Base-by-base conservation (phyloP, 2,888 invertebrate species). In the Prenolepis imparis region DNA sequence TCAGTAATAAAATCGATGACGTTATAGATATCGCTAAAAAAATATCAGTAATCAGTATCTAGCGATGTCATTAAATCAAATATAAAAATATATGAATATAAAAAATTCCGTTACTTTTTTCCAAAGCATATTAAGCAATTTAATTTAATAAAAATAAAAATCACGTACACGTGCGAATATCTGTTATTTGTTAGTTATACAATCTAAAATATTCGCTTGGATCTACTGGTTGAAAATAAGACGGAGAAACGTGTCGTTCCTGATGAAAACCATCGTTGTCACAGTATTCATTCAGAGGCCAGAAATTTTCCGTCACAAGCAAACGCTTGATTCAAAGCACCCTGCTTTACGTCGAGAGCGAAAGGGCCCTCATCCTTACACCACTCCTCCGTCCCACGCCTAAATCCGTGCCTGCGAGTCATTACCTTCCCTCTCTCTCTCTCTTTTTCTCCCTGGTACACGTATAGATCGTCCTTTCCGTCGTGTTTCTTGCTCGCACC, bases 401-500 rank as follows among this genome's bases (percentile, higher is more conserved):
- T 89, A 90, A 90, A 87, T 89, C 86, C 89, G 52, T 85, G 85
- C 83, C 78, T 84, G 86, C 64, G 84, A 89, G 89, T 82, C 84
- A 66, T 81, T 85, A 77, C 64, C 70, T 74, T 87, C 80, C 84
- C 66, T 88, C 81, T 83, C 61, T 74, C 44, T 74, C 55, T 28
- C n/a, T n/a, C 3, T 44, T 36, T 12, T 21, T 57, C 24, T 12
- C 21, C 21, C 32, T 12, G 9, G 32, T 24, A 28, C 52, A 74
- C 74, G 28, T 44, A 52, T 52, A 28, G 32, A 64, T 82, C 72
- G 24, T 82, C 73, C 72, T 48, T 70, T 67, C 48, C 68, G 82
- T 83, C 61, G 75, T 84, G 66, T 86, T 82, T 55, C 75, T 83
- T 72, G 67, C 68, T 88, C 78, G 67, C 41, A 59, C 61, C 78